Evolutionary conservation across 2,797 vertebrate species (phyloP), one percentile per base, ranked within the genome.

Genomic region (Columba guinea): DNA sequence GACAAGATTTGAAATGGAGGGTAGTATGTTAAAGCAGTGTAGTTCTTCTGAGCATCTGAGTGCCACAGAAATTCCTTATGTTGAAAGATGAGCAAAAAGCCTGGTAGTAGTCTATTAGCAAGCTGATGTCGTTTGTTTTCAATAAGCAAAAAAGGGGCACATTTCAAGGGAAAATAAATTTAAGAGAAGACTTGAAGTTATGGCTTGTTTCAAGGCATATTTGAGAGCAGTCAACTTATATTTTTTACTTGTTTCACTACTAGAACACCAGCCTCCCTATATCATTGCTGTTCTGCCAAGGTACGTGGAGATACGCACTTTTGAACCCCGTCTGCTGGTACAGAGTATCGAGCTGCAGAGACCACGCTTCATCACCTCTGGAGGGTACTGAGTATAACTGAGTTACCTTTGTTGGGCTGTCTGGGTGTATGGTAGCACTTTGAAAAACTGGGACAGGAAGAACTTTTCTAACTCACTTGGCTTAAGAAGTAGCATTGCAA

Each of bases 271-370:
- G 97, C 99, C 99, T 85, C 99, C 99, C 5, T 99, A 99, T 97
- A 99, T 99, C 97, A 99, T 99, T 27, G 99, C 99, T 1, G 99
- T 99, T 74, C 97, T 99, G 85, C 99, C 99, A 4, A 98, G 99
- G 3, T 99, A 99, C 1, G 99, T 99, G 96, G 99, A 99, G 98
- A 99, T 99, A 96, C 98, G 99, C 73, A 99, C 99, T 1, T 98
- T 99, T 13, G 99, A 99, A 60, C 99, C 99, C 0, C 97, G 99
- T 73, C 98, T 99, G 94, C 98, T 99, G 96, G 99, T 99, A 68
- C 99, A 99, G 98, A 99, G 99, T 16, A 99, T 99, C 70, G 99
- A 99, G 97, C 97, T 99, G 92, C 99, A 99, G 96, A 99, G 99
- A 51, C 99, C 99, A 4, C 99, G 99, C 60, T 99, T 99, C 97